Evolutionary conservation across 2,797 vertebrate species (phyloP).

Genomic region (Orientallactaga sibirica): DNA sequence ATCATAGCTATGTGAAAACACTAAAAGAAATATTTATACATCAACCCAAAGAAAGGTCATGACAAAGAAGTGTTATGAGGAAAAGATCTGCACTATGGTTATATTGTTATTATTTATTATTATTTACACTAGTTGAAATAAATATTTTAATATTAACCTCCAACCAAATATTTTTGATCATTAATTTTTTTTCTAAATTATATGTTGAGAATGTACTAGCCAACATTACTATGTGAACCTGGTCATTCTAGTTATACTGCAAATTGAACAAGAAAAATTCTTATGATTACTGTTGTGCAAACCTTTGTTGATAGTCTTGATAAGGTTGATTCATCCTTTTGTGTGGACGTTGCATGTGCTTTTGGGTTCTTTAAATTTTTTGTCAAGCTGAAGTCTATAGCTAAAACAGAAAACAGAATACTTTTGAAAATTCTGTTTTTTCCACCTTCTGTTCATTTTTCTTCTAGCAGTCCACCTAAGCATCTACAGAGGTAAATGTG

Average conservation of each 20-base stretch:
- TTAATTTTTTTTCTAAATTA: slow-evolving; percentile 31
- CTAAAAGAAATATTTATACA: not conserved
- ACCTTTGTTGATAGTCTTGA: slow-evolving; percentile 65
- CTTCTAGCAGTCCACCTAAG: not conserved
- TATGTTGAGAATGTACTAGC: not conserved
- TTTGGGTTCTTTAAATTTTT: slow-evolving; percentile 71
- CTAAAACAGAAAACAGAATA: slow-evolving; percentile 69
- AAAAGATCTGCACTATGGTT: not conserved
- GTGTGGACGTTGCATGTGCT: not conserved
- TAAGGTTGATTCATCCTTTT: slow-evolving; percentile 56
- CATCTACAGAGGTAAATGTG: not conserved
- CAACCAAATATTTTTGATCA: slow-evolving; percentile 37
- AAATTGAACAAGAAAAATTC: slow-evolving; percentile 20
- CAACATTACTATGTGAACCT: not conserved
- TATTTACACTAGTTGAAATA: not conserved
- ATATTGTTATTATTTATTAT: not conserved
- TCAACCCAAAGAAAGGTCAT: not conserved
- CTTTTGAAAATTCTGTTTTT: slow-evolving; percentile 49
- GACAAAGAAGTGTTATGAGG: not conserved
- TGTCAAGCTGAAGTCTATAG: slow-evolving; percentile 62
- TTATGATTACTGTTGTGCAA: slow-evolving; percentile 47
- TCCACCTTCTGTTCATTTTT: not conserved
- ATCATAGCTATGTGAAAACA: not conserved
- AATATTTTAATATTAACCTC: not conserved
- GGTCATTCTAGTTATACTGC: not conserved